Base-by-base conservation (phyloP, 2,888 invertebrate species). In the Heteromurus nitidus region DNA sequence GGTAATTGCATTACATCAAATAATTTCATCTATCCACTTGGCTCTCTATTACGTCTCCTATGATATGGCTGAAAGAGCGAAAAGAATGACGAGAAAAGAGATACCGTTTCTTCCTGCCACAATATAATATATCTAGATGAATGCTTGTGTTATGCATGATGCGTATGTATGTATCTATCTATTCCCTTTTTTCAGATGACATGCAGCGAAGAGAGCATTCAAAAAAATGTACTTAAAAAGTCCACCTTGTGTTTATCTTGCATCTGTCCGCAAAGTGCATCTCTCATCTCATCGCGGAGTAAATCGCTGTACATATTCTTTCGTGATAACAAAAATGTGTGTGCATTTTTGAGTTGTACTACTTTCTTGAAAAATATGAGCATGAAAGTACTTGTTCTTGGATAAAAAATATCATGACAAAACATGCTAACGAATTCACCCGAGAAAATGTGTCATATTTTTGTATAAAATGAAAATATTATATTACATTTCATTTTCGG, bases 371-470 rank as follows among this genome's bases (percentile, higher is more conserved):
- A 30, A 24, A 62, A 62, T 28, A 73, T 60, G 72, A 26, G 18
- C 31, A 58, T 70, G 20, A 62, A 73, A 24, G n/a, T 53, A 30
- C 26, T 42, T 65, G 65, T n/a, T n/a, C 7, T 58, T 26, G 62
- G 26, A 31, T 11, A 30, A 5, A 30, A 20, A 62, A 31, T 2
- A 62, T 60, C 62, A 62, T 26, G 24, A 72, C 64, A 50, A 55
- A 47, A 50, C 42, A 30, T 68, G 60, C 60, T 68, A 62, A 68
- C 76, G 76, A 76, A 76, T 76, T 76, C 76, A 76, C 24, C 69
- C 50, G 22, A 42, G 62, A 69, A 77, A 77, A 70, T 79, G 79
- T 79, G 79, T 72, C 79, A 79, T 72, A 79, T 26, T 58, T 67
- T 68, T 20, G 16, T 44, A 26, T 28, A 28, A 68, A 16, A 24